Conservation (phyloP, 2,888 invertebrate genomes). For the Cerastis leucographa region DNA sequence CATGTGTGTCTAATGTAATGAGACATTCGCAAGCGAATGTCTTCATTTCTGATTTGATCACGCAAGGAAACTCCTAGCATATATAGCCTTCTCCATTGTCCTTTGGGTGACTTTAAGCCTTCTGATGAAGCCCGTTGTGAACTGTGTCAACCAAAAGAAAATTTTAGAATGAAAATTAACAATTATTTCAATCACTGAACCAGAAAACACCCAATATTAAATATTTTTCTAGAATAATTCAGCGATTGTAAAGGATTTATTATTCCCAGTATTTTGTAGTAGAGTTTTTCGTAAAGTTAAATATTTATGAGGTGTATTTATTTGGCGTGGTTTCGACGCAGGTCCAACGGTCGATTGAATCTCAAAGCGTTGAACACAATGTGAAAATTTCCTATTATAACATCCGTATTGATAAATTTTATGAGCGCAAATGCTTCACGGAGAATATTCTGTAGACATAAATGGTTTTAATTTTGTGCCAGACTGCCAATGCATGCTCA, state of each 20-base stretch:
- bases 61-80: no score
- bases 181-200: slow-evolving; percentile 3
- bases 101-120: no score
- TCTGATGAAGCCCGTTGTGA: no score
- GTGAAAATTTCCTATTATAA: slow-evolving; percentile 74
- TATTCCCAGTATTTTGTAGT: slow-evolving; percentile 48
- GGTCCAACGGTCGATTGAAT: slow-evolving; percentile 73
- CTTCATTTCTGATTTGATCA: no score
- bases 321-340: slow-evolving; percentile 64
- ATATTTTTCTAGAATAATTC: slow-evolving; percentile 37
- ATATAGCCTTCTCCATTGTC: no score
- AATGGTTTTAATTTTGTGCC: slow-evolving; percentile 58
- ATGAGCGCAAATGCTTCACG: slow-evolving; percentile 66
- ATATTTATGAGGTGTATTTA: slow-evolving; percentile 73
- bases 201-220: not conserved
- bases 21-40: no score
- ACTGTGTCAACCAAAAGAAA: not conserved
- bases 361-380: slow-evolving; percentile 75
- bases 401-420: slow-evolving; percentile 69
- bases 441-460: slow-evolving; percentile 59
- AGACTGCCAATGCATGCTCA: slow-evolving; percentile 32
- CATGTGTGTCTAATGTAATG: no score
- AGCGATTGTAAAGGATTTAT: slow-evolving; percentile 37
- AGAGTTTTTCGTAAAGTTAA: slow-evolving; percentile 64
- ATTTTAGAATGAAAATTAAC: not conserved